Conservation (phyloP, 2,797 vertebrate genomes). For the Masticophis lateralis region DNA sequence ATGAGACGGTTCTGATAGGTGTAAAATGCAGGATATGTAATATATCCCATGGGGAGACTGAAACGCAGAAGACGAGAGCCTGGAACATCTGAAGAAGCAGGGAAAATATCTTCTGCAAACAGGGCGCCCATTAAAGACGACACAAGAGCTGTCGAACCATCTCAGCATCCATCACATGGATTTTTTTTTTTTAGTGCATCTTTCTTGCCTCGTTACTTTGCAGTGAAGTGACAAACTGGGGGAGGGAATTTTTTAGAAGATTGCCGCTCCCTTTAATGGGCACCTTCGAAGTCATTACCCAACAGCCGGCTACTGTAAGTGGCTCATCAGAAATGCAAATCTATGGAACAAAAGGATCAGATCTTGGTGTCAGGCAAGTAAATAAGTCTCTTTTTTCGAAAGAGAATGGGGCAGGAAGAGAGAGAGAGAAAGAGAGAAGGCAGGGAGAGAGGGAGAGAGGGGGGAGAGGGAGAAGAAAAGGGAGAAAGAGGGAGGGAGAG, state of each 20-base stretch:
- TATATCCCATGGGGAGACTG: background rate
- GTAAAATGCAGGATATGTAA: background rate
- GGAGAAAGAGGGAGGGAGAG: too few relatives aligned
- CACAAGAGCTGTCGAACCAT: too few relatives aligned
- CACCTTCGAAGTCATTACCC: conserved; percentile 4
- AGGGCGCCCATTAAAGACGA: background rate
- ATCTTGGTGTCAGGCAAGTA: background rate
- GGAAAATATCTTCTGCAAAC: background rate
- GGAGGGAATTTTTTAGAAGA: conserved; percentile 2
- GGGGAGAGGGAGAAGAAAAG: too few relatives aligned
- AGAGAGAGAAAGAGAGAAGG: too few relatives aligned
- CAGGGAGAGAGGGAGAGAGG: too few relatives aligned
- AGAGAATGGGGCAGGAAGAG: background rate
- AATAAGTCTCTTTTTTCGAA: background rate
- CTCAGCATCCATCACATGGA: background rate
- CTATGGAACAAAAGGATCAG: background rate
- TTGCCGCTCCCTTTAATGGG: background rate
- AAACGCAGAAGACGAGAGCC: background rate
- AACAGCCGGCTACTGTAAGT: background rate
- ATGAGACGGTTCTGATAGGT: background rate
- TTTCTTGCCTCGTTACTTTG: background rate
- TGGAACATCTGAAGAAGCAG: background rate
- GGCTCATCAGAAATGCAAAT: conserved; percentile 1
- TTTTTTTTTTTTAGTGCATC: background rate
- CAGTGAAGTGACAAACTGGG: conserved; percentile 4